A percentile compares a stretch with the other conserved stretches of the same genome.
These are phyloP conservation scores for Elmis aenea DNA, from an alignment of 2,888 invertebrate genomes.

Conservation along the genomic window DNA sequence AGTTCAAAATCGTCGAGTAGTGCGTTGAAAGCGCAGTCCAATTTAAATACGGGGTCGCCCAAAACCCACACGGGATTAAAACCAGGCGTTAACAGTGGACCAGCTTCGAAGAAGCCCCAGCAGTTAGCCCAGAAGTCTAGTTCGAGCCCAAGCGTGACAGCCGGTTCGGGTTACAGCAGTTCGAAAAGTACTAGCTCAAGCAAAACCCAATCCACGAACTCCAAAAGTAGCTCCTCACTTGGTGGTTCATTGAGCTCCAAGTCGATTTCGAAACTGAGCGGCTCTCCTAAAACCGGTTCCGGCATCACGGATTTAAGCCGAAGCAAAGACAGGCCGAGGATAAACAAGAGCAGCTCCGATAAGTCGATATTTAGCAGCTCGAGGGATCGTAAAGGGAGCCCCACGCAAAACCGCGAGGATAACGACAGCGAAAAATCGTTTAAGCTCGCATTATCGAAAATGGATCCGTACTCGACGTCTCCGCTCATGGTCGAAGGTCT, in stretches of 20 bases:
- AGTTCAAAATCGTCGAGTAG: slow-evolving; percentile 46
- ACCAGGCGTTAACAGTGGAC: slow-evolving; percentile 80
- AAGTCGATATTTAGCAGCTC: slow-evolving; percentile 60
- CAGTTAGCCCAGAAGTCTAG: slow-evolving; percentile 39
- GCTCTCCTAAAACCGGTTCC: slow-evolving; percentile 54
- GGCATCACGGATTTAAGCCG: slow-evolving; percentile 53
- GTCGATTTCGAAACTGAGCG: slow-evolving; percentile 49
- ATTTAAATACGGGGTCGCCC: slow-evolving; percentile 60
- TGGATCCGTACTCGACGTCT: slow-evolving; percentile 59
- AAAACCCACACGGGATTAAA: slow-evolving; percentile 76
- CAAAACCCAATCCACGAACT: slow-evolving; percentile 33
- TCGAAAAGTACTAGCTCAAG: slow-evolving; percentile 39
- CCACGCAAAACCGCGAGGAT: slow-evolving; percentile 60
- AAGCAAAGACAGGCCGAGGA: slow-evolving; percentile 56
- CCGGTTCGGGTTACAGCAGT: slow-evolving; percentile 39
- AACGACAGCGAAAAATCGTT: slow-evolving; percentile 57
- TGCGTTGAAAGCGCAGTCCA: slow-evolving; percentile 34
- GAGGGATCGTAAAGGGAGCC: slow-evolving; percentile 62
- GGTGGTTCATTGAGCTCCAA: slow-evolving; percentile 14
- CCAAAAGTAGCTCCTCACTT: slow-evolving; percentile 7
- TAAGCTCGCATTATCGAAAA: slow-evolving; percentile 51
- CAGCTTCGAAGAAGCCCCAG: slow-evolving; percentile 77
- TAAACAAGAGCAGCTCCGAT: slow-evolving; percentile 57
- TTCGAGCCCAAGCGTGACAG: slow-evolving; percentile 28
- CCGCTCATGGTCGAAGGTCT: slow-evolving; percentile 65